A percentile compares a stretch with the other conserved stretches of the same genome.
Evolutionary conservation across 2,888 invertebrate species (phyloP).

Genomic region (Homarus gammarus): DNA sequence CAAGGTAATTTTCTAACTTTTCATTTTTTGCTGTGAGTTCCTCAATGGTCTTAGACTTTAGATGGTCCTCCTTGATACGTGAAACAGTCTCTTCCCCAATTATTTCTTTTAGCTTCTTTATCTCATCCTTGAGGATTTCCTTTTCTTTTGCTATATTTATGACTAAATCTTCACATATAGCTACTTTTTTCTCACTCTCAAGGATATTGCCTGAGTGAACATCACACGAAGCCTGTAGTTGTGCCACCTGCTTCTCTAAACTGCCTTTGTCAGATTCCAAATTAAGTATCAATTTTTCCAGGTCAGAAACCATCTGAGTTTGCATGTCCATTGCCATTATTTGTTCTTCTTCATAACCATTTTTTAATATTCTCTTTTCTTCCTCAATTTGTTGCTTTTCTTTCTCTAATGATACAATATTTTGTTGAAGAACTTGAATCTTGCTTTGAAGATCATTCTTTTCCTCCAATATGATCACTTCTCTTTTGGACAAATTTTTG

Average conservation of each 20-base stretch:
- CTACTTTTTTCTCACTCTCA: conserved; percentile 57
- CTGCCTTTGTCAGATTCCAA: conserved; percentile 66
- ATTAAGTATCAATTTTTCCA: conserved; percentile 71
- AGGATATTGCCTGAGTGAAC: conserved; percentile 34
- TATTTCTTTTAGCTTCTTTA: conserved; percentile 46
- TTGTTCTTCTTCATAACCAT: conserved; percentile 76
- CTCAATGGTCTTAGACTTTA: conserved; percentile 27
- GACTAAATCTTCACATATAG: conserved; percentile 43
- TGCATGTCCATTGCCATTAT: conserved; percentile 70
- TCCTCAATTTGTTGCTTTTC: conserved; percentile 33
- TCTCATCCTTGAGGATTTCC: conserved; percentile 47
- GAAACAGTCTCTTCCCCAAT: conserved; percentile 53
- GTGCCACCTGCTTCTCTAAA: conserved; percentile 56
- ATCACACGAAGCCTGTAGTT: conserved; percentile 50
- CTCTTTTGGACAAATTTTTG: background rate
- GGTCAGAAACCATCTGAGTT: conserved; percentile 69
- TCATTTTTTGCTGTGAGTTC: conserved; percentile 21
- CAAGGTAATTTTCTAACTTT: conserved; percentile 22
- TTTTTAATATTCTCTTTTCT: conserved; percentile 78
- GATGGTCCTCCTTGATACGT: conserved; percentile 27
- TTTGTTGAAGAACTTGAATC: conserved; percentile 22
- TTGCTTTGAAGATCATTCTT: conserved; percentile 35
- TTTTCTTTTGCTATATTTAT: conserved; percentile 52
- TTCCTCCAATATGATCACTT: conserved; percentile 24
- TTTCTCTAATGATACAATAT: conserved; percentile 26